A percentile compares a stretch with the other conserved stretches of the same genome.
Conservation (phyloP, 1,140 invertebrate species). For the Pseudomyrmex flavicornis region DNA sequence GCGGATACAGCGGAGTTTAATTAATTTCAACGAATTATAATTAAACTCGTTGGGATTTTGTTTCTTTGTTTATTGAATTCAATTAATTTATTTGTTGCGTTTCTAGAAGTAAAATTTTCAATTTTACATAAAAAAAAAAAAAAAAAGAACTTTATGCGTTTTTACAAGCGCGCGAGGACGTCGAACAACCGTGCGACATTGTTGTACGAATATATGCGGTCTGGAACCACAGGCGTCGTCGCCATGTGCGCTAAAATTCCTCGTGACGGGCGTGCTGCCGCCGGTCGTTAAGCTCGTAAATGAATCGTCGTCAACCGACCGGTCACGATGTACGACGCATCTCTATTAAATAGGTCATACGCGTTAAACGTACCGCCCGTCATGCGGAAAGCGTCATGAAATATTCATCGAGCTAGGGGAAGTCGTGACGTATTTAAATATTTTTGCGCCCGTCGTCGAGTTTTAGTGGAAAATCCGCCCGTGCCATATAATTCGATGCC, state of each 20-base stretch:
- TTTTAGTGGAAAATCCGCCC: neutral
- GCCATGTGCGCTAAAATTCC: conserved; percentile 22
- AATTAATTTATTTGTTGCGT: too few relatives aligned
- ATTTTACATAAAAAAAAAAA: neutral
- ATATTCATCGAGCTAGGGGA: conserved; percentile 32
- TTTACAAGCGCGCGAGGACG: too few relatives aligned
- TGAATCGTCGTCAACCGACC: conserved; percentile 30
- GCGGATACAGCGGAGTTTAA: neutral
- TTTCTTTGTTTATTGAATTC: neutral
- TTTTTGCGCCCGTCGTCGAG: conserved; percentile 23
- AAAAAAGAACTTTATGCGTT: neutral
- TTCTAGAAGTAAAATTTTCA: neutral
- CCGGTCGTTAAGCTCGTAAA: conserved; percentile 51
- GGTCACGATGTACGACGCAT: conserved; percentile 32
- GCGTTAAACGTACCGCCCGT: conserved; percentile 49
- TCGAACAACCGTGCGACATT: neutral
- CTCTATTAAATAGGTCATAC: conserved; percentile 52
- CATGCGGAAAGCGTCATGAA: conserved; percentile 37
- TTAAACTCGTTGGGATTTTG: conserved; percentile 16
- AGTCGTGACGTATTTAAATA: conserved; percentile 41
- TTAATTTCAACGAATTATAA: conserved; percentile 13
- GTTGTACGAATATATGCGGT: neutral
- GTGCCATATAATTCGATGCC: neutral
- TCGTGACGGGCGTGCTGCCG: neutral
- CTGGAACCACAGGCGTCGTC: neutral